Percentiles rank a stretch among this genome's conserved stretches.
These are phyloP conservation scores for Ramphastos sulfuratus DNA, from an alignment of 2,113 vertebrate species.

Conservation along the genomic window DNA sequence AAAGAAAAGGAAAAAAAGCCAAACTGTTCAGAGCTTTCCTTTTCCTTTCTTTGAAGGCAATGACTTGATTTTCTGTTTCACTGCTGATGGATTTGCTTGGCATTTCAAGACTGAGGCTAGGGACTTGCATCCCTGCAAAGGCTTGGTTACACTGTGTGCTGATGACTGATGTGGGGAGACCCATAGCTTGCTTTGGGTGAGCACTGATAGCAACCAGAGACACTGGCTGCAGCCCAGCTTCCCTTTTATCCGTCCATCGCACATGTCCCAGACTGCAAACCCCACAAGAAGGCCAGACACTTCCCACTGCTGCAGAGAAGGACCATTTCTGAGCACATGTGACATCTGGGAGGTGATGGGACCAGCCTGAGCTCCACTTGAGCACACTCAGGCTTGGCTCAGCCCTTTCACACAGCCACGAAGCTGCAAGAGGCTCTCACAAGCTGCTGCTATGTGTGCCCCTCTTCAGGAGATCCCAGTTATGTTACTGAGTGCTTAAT, in stretches of 20 bases:
- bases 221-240: background rate
- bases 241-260: background rate
- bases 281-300: background rate
- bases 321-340: background rate
- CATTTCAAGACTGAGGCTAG: background rate
- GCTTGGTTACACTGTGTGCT: background rate
- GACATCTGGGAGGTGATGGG: background rate
- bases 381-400: background rate
- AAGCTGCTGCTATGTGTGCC: rapidly evolving
- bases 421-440: background rate
- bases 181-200: rapidly evolving
- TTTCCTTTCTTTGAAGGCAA: background rate
- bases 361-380: background rate
- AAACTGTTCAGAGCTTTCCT: background rate
- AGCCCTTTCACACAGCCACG: background rate
- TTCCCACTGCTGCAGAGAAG: background rate
- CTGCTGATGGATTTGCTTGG: background rate
- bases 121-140: background rate
- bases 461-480: background rate
- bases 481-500: rapidly evolving
- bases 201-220: background rate
- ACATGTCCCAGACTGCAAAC: rapidly evolving
- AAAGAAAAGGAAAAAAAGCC: background rate
- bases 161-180: background rate
- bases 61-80: background rate